Evolutionary conservation across 1,140 invertebrate genomes (phyloP).

Genomic region (Cydia splendana): DNA sequence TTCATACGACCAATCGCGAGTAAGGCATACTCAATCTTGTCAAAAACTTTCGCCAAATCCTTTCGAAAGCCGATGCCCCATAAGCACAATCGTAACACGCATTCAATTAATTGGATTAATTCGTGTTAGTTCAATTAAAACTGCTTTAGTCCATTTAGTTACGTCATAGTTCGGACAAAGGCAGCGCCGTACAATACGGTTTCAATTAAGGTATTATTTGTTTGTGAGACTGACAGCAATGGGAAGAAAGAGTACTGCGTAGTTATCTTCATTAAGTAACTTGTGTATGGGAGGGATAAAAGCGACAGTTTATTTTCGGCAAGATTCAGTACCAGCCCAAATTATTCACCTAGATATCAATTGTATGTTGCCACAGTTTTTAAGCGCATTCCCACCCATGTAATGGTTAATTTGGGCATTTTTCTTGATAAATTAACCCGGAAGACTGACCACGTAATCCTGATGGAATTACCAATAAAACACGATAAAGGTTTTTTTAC

Average conservation of each 20-base stretch:
- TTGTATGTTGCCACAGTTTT: too few species aligned
- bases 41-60: neutral
- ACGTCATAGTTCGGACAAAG: neutral
- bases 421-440: too few species aligned
- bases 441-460: too few species aligned
- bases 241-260: neutral
- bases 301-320: neutral
- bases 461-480: too few species aligned
- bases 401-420: too few species aligned
- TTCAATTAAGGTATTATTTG: conserved; percentile 3
- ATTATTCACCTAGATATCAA: too few species aligned
- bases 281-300: neutral
- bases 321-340: too few species aligned
- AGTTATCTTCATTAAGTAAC: neutral
- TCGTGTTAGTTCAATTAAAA: conserved; percentile 9
- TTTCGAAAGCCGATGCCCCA: neutral
- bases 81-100: neutral
- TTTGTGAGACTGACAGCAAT: neutral
- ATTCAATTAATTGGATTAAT: neutral
- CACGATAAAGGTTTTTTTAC: too few species aligned
- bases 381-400: too few species aligned
- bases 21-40: neutral
- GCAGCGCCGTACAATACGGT: neutral
- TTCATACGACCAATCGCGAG: too few species aligned
- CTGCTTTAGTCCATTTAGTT: neutral